Evolutionary conservation across 2,797 vertebrate species (phyloP), one percentile per base, ranked within the genome.

Genomic region (Chaenodraco wilsoni): DNA sequence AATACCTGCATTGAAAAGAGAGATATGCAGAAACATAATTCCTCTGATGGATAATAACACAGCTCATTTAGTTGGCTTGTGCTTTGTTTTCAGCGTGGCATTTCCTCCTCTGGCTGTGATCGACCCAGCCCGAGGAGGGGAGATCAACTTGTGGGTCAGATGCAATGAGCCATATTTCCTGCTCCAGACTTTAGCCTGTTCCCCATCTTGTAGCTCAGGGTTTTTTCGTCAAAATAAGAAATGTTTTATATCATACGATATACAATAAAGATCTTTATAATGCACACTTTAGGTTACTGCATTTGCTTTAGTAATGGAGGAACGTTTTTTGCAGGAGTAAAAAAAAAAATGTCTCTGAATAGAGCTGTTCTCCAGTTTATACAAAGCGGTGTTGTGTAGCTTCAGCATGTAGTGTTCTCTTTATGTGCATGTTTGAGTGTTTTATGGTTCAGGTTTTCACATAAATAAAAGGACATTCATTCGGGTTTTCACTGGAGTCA

Each of bases 91-190:
- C 60, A 72, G 49, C 11, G 1, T 61, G 68, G 73, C 48, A 79
- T 90, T 87, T 89, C 68, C 74, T 85, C 21, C 61, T 57, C 33
- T 0, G n/a, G 57, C 65, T 72, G 58, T 50, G 50, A 78, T 69
- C 68, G 51, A 57, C 72, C 45, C 59, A 9, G n/a, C 48, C 66
- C 67, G 45, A 13, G 40, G 41, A 67, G 17, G 50, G n/a, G 68
- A 69, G 46, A 50, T 71, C 7, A 63, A 19, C 69, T 72, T 79
- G 66, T 58, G 46, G 76, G 69, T 69, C 46, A 76, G 15, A 68
- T 74, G 54, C 69, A 73, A 72, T 68, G 49, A 65, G 49, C 54
- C 63, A 63, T 74, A 79, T 55, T 75, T 74, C 51, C 59, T 67
- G 58, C 65, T 73, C 40, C 59, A 65, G 65, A 62, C 44, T 65